phyloP scores from a whole-genome alignment of 2,113 vertebrate species.

The Acanthisitta chloris region DNA sequence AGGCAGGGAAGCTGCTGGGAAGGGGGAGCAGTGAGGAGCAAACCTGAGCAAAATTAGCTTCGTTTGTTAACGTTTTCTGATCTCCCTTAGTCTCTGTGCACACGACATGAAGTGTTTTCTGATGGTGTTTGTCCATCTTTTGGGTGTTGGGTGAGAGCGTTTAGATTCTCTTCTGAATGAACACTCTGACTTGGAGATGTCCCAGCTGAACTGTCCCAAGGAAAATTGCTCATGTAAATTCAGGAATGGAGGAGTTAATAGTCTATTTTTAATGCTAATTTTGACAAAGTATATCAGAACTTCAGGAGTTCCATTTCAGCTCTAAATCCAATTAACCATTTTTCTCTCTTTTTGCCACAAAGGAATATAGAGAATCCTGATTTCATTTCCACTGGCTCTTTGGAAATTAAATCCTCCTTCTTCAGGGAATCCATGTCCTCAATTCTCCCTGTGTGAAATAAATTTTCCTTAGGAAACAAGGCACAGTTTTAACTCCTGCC shows the following conservation, averaged over 20 bases:
- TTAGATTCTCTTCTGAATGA: not conserved
- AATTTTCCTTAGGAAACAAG: not conserved
- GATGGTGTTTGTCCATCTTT: not conserved
- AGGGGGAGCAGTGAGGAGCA: not conserved
- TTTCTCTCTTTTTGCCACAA: not conserved
- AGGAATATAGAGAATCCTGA: not conserved
- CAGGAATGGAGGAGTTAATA: not conserved
- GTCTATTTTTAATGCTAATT: not conserved
- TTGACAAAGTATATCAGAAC: not conserved
- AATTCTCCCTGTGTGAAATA: not conserved
- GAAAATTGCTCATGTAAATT: accelerated
- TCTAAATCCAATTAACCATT: not conserved
- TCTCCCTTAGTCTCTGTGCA: not conserved
- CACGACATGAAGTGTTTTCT: not conserved
- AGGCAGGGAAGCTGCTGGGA: too few species aligned
- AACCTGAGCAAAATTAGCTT: not conserved
- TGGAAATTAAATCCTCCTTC: not conserved
- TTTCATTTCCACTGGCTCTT: not conserved
- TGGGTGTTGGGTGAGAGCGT: not conserved
- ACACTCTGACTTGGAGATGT: not conserved
- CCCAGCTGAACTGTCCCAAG: too few species aligned
- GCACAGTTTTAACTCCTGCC: not conserved
- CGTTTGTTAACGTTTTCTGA: not conserved
- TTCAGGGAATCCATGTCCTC: not conserved
- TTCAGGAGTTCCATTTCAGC: not conserved